Evolutionary conservation across 2,797 vertebrate species (phyloP).

Genomic region (Oreochromis mossambicus): DNA sequence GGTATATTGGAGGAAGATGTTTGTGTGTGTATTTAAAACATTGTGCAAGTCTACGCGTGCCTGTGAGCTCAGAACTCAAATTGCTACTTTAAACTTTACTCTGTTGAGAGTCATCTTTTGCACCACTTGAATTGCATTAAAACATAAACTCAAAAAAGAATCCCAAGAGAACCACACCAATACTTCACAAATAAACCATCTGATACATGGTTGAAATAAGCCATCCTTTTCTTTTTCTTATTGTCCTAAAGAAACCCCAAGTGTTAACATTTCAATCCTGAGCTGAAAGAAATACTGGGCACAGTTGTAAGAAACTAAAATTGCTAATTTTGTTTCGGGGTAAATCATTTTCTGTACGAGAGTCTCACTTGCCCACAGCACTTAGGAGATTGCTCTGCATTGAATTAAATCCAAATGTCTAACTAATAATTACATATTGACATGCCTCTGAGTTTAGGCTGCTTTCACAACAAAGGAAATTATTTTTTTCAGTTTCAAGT

Average conservation of each 20-base stretch:
- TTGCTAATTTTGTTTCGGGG: neutral
- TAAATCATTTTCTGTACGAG: neutral
- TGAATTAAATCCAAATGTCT: constrained; percentile 16
- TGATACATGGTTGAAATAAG: neutral
- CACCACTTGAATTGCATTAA: neutral
- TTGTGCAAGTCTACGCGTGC: neutral
- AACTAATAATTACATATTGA: constrained; percentile 28
- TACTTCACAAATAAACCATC: neutral
- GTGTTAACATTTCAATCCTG: neutral
- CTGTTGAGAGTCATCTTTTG: neutral
- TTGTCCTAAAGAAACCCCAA: neutral
- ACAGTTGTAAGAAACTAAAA: neutral
- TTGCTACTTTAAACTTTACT: neutral
- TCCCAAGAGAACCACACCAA: neutral
- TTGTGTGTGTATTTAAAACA: neutral
- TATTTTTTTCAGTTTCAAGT: constrained; percentile 1
- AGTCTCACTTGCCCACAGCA: neutral
- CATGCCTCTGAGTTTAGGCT: constrained; percentile 4
- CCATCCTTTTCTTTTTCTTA: neutral
- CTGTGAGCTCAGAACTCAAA: neutral
- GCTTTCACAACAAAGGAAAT: constrained; percentile 16
- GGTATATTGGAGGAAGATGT: neutral
- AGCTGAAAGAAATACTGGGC: neutral
- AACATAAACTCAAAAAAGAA: neutral
- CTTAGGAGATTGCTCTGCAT: neutral